A percentile compares a stretch with the other conserved stretches of the same genome.
These are phyloP conservation scores for Lacerta bilineata DNA, from an alignment of 2,797 vertebrate genomes.

Conservation along the genomic window DNA sequence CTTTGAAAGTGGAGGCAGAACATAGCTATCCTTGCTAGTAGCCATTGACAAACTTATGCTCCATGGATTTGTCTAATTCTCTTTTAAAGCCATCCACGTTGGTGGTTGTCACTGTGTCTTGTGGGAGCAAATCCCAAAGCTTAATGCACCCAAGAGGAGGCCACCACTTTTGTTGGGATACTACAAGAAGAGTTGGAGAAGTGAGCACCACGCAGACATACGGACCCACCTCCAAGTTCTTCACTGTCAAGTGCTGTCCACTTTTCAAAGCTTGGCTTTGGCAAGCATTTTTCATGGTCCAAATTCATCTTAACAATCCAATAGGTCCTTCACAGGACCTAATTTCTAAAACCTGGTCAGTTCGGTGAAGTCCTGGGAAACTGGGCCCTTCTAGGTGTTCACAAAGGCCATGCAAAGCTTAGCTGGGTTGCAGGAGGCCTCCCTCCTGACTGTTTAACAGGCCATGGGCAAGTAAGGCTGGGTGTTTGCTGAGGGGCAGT, in stretches of 20 bases:
- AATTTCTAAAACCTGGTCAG: neutral
- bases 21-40: no score
- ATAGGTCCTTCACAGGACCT: neutral
- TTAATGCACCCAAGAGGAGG: neutral
- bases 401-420: neutral
- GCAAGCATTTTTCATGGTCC: neutral
- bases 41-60: no score
- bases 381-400: neutral
- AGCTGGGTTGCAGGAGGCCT: neutral
- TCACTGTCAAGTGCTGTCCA: neutral
- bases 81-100: no score
- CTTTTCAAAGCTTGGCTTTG: neutral
- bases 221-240: neutral
- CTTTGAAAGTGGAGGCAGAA: no score
- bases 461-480: constrained; percentile 5
- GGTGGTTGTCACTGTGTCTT: no score
- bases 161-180: neutral
- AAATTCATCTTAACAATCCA: neutral
- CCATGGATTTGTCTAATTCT: no score
- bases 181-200: neutral
- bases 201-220: neutral
- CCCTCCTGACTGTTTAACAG: neutral
- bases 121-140: no score
- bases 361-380: neutral
- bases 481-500: constrained; percentile 36